phyloP scores from a whole-genome alignment of 1,140 invertebrate species.

The Pomphorhynchus laevis region DNA sequence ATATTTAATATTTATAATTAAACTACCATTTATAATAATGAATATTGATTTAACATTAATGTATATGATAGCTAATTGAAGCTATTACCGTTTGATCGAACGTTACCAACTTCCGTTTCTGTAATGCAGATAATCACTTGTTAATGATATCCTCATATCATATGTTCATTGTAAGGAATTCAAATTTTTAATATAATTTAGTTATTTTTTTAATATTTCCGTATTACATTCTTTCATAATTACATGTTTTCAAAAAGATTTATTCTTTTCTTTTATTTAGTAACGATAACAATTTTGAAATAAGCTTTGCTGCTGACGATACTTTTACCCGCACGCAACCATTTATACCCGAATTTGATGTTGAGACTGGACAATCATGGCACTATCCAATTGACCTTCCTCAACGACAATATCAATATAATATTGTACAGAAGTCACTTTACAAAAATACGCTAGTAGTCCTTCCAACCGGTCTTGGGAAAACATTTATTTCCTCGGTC shows the following conservation, averaged over 20 bases:
- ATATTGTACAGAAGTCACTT: constrained; percentile 39
- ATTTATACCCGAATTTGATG: constrained; percentile 35
- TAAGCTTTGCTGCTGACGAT: constrained; percentile 14
- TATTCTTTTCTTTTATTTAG: not conserved
- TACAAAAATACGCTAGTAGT: constrained; percentile 54
- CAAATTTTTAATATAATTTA: too few relatives aligned
- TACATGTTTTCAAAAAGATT: not conserved
- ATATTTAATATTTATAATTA: too few relatives aligned
- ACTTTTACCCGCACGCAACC: constrained; percentile 13
- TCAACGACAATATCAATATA: constrained; percentile 45
- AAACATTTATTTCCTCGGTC: constrained; percentile 76
- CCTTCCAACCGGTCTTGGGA: constrained; percentile 42
- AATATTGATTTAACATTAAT: too few relatives aligned
- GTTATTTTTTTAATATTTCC: too few relatives aligned
- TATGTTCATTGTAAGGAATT: too few relatives aligned
- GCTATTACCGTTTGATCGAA: too few relatives aligned
- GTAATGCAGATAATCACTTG: too few relatives aligned
- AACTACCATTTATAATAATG: too few relatives aligned
- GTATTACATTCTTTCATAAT: constrained; percentile 10
- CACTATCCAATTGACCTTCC: constrained; percentile 64
- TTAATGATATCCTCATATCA: too few relatives aligned
- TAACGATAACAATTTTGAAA: not conserved
- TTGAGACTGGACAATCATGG: constrained; percentile 33
- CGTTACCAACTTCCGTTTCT: too few relatives aligned
- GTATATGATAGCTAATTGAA: too few relatives aligned